These are phyloP conservation scores for Xestia rhomboidea DNA, from an alignment of 2,888 invertebrate genomes.

Conservation along the genomic window DNA sequence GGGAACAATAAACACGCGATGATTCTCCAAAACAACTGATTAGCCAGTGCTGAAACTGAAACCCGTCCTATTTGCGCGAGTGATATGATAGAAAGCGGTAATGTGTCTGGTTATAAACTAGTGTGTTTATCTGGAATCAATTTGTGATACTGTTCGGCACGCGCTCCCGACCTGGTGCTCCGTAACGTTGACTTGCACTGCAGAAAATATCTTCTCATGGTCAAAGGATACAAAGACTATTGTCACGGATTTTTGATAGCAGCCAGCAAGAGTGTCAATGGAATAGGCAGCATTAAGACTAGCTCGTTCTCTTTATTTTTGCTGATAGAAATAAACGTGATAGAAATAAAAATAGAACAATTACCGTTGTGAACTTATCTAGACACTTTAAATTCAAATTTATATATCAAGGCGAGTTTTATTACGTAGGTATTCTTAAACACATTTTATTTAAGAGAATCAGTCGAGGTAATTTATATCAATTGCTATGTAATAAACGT, in stretches of 20 bases:
- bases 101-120: constrained; percentile 42
- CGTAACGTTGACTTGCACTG: background rate
- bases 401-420: background rate
- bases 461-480: background rate
- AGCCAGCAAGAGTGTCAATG: background rate
- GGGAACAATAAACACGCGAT: constrained; percentile 47
- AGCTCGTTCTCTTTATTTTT: background rate
- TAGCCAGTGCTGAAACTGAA: constrained; percentile 24
- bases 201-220: background rate
- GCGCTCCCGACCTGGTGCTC: background rate
- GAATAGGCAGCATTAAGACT: background rate
- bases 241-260: background rate
- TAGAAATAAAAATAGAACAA: background rate
- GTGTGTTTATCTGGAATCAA: constrained; percentile 62
- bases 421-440: background rate
- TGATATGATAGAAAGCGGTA: constrained; percentile 42
- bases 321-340: background rate
- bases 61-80: constrained; percentile 47
- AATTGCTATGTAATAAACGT: background rate
- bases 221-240: background rate
- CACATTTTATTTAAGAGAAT: constrained; percentile 1
- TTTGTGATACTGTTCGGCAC: constrained; percentile 31
- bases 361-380: background rate
- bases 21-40: constrained; percentile 27
- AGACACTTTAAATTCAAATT: background rate